Evolutionary conservation across 2,888 invertebrate genomes (phyloP).

Genomic region (Tromatobia lineatoria): DNA sequence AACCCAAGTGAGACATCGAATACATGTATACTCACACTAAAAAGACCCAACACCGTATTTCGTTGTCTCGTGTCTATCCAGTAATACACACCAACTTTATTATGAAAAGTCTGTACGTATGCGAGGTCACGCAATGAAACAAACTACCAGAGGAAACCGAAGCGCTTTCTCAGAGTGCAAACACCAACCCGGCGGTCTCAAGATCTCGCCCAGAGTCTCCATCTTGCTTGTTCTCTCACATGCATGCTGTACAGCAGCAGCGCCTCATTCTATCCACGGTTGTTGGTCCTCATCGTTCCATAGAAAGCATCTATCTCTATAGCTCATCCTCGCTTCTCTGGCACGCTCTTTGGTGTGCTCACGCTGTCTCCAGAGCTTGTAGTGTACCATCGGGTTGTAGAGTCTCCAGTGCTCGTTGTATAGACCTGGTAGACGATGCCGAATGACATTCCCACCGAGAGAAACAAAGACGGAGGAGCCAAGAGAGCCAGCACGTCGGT

Average conservation of each 20-base stretch:
- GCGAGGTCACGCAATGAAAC: slow-evolving; percentile 64
- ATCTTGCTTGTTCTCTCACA: slow-evolving; percentile 4
- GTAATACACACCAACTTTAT: slow-evolving; percentile 7
- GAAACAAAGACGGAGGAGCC: slow-evolving; percentile 49
- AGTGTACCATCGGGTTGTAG: slow-evolving; percentile 19
- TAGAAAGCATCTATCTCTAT: slow-evolving; percentile 29
- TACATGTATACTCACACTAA: slow-evolving; percentile 15
- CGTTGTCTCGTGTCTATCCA: slow-evolving; percentile 24
- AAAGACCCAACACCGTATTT: slow-evolving; percentile 21
- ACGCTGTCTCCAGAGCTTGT: neutral
- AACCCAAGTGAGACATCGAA: slow-evolving; percentile 20
- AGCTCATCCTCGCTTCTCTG: slow-evolving; percentile 32
- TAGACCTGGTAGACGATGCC: slow-evolving; percentile 42
- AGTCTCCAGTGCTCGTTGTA: neutral
- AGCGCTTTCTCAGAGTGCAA: slow-evolving; percentile 65
- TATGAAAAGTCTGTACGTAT: slow-evolving; percentile 52
- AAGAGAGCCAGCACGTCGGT: slow-evolving; percentile 71
- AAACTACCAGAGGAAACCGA: slow-evolving; percentile 52
- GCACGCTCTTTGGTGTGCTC: slow-evolving; percentile 47
- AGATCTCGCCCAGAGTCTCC: slow-evolving; percentile 4
- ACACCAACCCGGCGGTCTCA: slow-evolving; percentile 57
- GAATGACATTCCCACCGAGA: slow-evolving; percentile 27
- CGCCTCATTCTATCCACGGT: slow-evolving; percentile 7
- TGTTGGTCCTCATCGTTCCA: slow-evolving; percentile 34
- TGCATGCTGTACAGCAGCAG: neutral